Conservation (phyloP, 1,140 invertebrate species). For the Lerema accius region DNA sequence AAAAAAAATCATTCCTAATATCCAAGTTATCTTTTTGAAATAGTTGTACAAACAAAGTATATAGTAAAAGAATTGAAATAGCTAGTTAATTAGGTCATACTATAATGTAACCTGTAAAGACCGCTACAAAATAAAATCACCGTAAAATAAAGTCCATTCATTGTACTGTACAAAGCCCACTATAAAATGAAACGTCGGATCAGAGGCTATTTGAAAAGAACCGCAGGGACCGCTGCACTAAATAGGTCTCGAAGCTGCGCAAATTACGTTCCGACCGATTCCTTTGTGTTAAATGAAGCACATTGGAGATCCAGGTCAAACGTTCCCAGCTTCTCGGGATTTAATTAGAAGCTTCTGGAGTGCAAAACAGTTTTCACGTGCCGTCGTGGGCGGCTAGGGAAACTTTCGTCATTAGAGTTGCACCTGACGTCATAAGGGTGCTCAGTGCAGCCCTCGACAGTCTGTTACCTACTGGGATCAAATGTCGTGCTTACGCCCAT, state of each 20-base stretch:
- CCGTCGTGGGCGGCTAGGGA: not conserved
- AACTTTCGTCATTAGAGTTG: slow-evolving; percentile 1
- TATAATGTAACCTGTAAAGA: no score
- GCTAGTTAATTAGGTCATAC: no score
- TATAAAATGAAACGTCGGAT: not conserved
- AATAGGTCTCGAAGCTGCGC: slow-evolving; percentile 6
- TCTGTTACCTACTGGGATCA: no score
- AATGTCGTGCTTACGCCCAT: no score
- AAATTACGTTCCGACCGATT: slow-evolving; percentile 5
- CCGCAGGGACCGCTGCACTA: slow-evolving; percentile 3
- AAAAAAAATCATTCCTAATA: no score
- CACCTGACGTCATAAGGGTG: not conserved
- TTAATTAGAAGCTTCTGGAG: slow-evolving; percentile 12
- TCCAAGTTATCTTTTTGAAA: no score
- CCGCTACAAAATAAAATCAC: no score
- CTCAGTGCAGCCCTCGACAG: not conserved
- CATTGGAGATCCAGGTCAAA: slow-evolving; percentile 16
- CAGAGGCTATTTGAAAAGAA: slow-evolving; percentile 2
- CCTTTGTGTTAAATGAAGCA: slow-evolving; percentile 24
- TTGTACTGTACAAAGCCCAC: not conserved
- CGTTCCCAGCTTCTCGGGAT: not conserved
- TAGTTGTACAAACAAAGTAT: no score
- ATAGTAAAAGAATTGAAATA: no score
- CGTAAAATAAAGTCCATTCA: no score
- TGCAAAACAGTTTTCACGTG: not conserved